These are phyloP conservation scores for Macaria notata DNA, from an alignment of 2,888 invertebrate genomes.

Conservation along the genomic window DNA sequence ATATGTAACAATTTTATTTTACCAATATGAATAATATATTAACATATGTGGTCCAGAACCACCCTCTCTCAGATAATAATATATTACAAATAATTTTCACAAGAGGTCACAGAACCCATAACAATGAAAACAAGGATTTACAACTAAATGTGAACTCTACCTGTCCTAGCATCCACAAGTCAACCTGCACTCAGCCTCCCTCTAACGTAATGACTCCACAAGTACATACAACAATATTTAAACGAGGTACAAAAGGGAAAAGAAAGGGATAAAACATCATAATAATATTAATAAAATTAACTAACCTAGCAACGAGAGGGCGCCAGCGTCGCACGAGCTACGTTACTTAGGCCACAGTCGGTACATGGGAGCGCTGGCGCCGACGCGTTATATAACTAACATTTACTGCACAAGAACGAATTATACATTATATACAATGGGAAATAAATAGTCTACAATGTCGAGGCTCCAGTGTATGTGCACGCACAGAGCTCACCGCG, in stretches of 20 bases:
- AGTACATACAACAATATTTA: constrained; percentile 61
- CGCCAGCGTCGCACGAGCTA: constrained; percentile 34
- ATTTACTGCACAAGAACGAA: constrained; percentile 35
- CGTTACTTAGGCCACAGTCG: constrained; percentile 46
- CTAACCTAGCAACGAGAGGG: constrained; percentile 57
- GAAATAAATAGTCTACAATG: constrained; percentile 74
- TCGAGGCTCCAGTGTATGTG: constrained; percentile 71
- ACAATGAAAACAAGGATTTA: constrained; percentile 75
- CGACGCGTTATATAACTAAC: constrained; percentile 39
- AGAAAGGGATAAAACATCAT: constrained; percentile 63
- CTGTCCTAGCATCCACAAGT: constrained; percentile 43
- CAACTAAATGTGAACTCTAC: constrained; percentile 53
- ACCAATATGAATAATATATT: constrained; percentile 82
- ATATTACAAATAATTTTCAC: constrained; percentile 81
- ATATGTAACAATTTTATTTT: constrained; percentile 82
- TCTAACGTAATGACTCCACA: constrained; percentile 51
- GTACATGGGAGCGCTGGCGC: constrained; percentile 36
- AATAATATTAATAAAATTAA: constrained; percentile 65
- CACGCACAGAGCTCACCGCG: constrained; percentile 47
- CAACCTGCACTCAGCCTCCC: constrained; percentile 53
- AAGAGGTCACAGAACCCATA: constrained; percentile 75
- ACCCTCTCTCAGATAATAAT: constrained; percentile 78
- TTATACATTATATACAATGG: constrained; percentile 80
- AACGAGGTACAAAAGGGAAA: constrained; percentile 71
- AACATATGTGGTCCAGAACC: constrained; percentile 80